A percentile compares a stretch with the other conserved stretches of the same genome.
phyloP scores from a whole-genome alignment of 2,888 invertebrate species.

The Aspidiotus destructor region DNA sequence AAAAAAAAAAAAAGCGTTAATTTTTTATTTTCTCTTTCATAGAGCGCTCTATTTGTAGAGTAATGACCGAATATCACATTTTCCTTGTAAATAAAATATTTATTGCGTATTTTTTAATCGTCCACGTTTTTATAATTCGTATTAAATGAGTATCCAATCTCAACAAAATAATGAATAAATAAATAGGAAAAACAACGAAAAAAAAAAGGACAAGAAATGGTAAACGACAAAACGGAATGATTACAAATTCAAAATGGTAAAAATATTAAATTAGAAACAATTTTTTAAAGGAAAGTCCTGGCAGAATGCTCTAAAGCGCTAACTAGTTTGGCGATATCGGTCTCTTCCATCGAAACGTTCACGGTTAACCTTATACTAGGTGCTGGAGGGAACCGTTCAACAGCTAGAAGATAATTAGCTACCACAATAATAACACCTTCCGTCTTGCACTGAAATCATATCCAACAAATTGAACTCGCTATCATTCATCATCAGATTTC shows the following conservation, averaged over 20 bases:
- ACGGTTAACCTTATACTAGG: slow-evolving; percentile 65
- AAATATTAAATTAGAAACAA: neutral
- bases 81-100: neutral
- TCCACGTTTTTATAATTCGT: too few relatives aligned
- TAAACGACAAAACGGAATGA: too few relatives aligned
- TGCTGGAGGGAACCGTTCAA: slow-evolving; percentile 55
- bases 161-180: too few relatives aligned
- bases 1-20: too few relatives aligned
- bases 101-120: neutral
- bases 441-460: slow-evolving; percentile 48
- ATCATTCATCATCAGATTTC: neutral
- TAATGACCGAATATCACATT: neutral
- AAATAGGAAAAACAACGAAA: neutral
- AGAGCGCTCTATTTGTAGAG: neutral
- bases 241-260: too few relatives aligned
- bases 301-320: slow-evolving; percentile 6
- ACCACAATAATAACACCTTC: slow-evolving; percentile 59
- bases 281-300: neutral
- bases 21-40: too few relatives aligned
- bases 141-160: too few relatives aligned
- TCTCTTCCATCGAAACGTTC: slow-evolving; percentile 53
- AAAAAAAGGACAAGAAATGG: neutral
- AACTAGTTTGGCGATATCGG: slow-evolving; percentile 47
- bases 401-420: slow-evolving; percentile 57
- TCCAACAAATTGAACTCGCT: slow-evolving; percentile 3